Base-by-base conservation (phyloP, 2,888 invertebrate species). In the Drosophila suboccidentalis region DNA sequence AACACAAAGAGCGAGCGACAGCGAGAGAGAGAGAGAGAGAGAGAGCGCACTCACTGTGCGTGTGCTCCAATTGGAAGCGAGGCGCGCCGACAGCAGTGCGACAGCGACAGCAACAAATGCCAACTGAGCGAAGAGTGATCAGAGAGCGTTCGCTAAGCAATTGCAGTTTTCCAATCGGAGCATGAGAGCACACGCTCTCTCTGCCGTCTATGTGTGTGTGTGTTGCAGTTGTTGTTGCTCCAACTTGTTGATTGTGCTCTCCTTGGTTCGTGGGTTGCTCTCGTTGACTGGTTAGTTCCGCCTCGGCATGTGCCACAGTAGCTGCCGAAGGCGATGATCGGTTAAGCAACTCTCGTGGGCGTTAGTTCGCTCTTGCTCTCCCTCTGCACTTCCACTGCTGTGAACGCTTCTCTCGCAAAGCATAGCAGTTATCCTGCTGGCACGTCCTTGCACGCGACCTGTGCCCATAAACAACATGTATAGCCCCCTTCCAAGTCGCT, bases 161-260 rank as follows among this genome's bases (percentile, higher is more conserved):
- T 84, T 87, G 91, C 90, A 85, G 73, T 87, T 82, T 91, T 91
- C 91, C 91, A 91, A 91, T 90, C 76, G 78, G 91, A 87, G 90
- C 90, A 84, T 29, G 55, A 64, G 55, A 59, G 47, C 29, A 10
- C 19, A 13, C 15, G 6, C 9, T 13, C 17, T 15, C 9, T 17
- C 8, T 29, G 29, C 1, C 8, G 2, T 29, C 29, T 29, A 2
- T 22, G 44, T 22, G 22, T 43, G 11, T 19, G 19, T 44, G 22
- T 22, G 10, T 39, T 41, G 17, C 17, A 5, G 39, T 49, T 34
- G 32, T 36, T 47, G 53, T 46, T 47, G 22, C 17, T 41, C 22
- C 22, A 13, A 13, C 22, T 34, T 44, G 55, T 36, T 34, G 43
- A 6, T 39, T 34, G 46, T 22, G 13, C 61, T 55, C 65, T 55